These are phyloP conservation scores for Ferrisia virgata DNA, from an alignment of 2,888 invertebrate genomes.

Conservation along the genomic window DNA sequence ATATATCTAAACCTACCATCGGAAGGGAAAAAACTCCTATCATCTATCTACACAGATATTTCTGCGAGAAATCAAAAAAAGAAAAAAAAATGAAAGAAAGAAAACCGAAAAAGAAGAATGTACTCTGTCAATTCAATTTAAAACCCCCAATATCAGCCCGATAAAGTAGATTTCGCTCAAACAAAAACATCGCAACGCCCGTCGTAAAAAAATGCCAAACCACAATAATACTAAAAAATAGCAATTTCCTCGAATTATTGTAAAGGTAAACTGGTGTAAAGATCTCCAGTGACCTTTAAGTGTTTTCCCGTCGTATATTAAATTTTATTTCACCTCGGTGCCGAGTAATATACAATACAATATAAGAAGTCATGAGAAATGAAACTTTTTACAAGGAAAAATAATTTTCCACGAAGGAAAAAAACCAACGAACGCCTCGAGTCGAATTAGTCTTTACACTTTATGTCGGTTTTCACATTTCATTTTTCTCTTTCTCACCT, in stretches of 20 bases:
- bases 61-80: not conserved
- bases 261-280: constrained; percentile 11
- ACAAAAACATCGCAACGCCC: not conserved
- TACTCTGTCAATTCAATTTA: constrained; percentile 10
- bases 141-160: not conserved
- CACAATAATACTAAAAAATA: constrained; percentile 15
- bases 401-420: not conserved
- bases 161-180: not conserved
- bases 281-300: constrained; percentile 28
- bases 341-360: not conserved
- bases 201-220: not conserved
- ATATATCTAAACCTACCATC: not conserved
- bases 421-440: not conserved
- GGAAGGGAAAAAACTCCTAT: no score
- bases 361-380: constrained; percentile 25
- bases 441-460: constrained; percentile 3
- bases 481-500: not conserved
- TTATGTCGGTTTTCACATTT: not conserved
- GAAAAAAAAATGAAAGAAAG: not conserved
- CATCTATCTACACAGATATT: not conserved
- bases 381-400: constrained; percentile 3
- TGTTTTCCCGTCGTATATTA: constrained; percentile 12
- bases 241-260: constrained; percentile 13
- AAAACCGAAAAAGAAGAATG: no score
- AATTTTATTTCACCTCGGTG: constrained; percentile 11